Conservation (phyloP, 2,113 vertebrate genomes). For the Pyrgilauda ruficollis region DNA sequence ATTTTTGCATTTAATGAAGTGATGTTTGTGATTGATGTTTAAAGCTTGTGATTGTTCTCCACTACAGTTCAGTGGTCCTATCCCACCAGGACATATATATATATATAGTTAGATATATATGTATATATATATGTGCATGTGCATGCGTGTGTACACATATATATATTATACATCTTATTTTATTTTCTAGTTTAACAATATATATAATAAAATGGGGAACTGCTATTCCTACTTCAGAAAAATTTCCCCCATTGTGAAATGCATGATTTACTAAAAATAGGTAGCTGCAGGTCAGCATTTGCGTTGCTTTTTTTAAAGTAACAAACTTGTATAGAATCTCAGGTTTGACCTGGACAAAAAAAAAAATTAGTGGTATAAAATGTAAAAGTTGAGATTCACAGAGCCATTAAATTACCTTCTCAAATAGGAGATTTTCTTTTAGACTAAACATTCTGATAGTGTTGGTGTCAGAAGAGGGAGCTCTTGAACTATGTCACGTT, state of each 20-base stretch:
- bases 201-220: neutral
- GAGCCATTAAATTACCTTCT: neutral
- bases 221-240: neutral
- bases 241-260: neutral
- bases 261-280: neutral
- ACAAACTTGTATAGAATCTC: neutral
- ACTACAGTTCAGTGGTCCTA: neutral
- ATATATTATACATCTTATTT: neutral
- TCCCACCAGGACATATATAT: neutral
- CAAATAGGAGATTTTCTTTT: neutral
- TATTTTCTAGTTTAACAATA: neutral
- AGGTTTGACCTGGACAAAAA: neutral
- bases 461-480: constrained; percentile 41
- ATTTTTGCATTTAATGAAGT: neutral
- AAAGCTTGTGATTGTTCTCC: neutral
- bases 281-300: fast-evolving
- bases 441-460: neutral
- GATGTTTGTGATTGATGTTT: neutral
- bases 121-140: too few species aligned
- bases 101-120: too few species aligned
- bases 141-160: neutral
- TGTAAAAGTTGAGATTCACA: neutral
- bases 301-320: neutral
- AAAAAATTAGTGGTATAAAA: neutral
- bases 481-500: neutral